These are phyloP conservation scores for Balaeniceps rex DNA, from an alignment of 2,113 vertebrate genomes.

Conservation along the genomic window DNA sequence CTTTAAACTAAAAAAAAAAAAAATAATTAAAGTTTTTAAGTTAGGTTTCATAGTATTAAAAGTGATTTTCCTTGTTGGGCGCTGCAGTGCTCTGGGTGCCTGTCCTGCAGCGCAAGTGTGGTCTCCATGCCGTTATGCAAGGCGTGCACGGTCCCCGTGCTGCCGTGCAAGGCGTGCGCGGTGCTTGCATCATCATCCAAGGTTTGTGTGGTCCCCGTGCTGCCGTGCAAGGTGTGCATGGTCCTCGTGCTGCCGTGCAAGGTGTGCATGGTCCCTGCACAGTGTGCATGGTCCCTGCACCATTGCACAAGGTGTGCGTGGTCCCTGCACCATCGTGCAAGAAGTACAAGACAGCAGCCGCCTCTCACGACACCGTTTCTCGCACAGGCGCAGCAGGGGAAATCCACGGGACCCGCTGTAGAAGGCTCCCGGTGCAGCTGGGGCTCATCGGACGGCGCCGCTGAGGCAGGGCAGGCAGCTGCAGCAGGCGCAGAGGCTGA, in stretches of 20 bases:
- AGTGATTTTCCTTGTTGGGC: not conserved
- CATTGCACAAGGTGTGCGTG: rapidly evolving
- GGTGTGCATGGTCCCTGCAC: rapidly evolving
- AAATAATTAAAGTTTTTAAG: not conserved
- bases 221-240: rapidly evolving
- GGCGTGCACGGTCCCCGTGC: too few species aligned
- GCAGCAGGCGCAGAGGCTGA: conserved; percentile 66
- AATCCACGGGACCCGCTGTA: rapidly evolving
- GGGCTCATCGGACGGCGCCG: not conserved
- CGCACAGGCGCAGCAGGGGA: rapidly evolving
- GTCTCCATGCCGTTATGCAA: too few species aligned
- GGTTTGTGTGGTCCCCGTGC: rapidly evolving
- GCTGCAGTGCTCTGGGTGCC: not conserved
- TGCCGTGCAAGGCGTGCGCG: rapidly evolving
- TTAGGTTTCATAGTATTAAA: not conserved
- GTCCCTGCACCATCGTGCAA: rapidly evolving
- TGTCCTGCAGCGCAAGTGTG: not conserved
- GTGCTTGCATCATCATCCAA: not conserved
- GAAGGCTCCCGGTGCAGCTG: rapidly evolving
- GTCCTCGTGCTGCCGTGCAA: rapidly evolving
- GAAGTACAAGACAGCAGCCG: not conserved
- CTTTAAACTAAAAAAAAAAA: too few species aligned
- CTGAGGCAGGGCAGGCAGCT: conserved; percentile 35
- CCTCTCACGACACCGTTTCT: rapidly evolving
- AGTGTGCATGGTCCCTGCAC: rapidly evolving